Base-by-base conservation (phyloP, 2,797 vertebrate species). In the Gobio occitaniae region DNA sequence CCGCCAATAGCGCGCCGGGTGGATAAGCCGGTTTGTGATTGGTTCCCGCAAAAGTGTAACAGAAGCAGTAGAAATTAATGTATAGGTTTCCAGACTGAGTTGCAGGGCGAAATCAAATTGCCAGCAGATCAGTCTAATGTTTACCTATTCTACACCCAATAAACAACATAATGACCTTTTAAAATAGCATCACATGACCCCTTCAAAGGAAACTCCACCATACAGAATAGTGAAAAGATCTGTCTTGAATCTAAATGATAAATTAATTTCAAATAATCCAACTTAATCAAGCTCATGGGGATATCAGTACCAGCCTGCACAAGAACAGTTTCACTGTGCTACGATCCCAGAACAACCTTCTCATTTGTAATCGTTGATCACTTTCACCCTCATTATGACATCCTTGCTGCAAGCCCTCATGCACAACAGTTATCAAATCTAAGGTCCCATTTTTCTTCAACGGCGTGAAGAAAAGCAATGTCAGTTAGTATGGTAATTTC, bases 361-460 rank as follows among this genome's bases (percentile, higher is more conserved):
- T 80, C 47, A 52, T 59, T 59, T 44, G 36, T 69, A 54, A 80
- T 56, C 17, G 13, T 70, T 80, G 65, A 75, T 72, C 80, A 48
- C 54, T 38, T 82, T 82, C 41, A 52, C 4, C 71, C 41, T 83
- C 16, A 29, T 52, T 65, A 54, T 41, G 72, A 68, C 32, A 76
- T 66, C 44, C 36, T 54, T 19, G n/a, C 47, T 76, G 15, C 29
- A 25, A 76, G 16, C 21, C 15, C 21, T 32, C 8, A 3, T 54
- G 78, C 19, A 69, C 68, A 80, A 80, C 48, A 16, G 59, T 56
- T 13, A 81, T 70, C 80, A 59, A 71, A 81, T 44, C 66, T 44
- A 44, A 50, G 86, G 88, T 72, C 75, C 76, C 71, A 69, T 85
- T 83, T 36, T 44, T 82, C 48, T 77, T 69, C 36, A 48, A 2